Conservation (phyloP, 2,888 invertebrate genomes). For the Brachycybe producta region DNA sequence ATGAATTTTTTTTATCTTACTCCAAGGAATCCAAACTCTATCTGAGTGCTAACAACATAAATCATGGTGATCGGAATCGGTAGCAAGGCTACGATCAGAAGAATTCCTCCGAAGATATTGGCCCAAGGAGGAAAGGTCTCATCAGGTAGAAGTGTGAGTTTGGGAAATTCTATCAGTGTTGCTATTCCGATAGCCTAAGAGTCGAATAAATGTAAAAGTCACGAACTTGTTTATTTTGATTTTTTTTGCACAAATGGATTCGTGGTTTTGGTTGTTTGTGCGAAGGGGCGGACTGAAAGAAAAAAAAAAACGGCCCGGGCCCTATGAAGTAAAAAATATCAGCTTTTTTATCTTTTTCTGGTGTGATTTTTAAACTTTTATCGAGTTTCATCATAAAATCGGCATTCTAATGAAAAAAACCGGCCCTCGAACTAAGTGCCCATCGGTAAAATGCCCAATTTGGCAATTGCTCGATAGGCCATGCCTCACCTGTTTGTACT, state of each 20-base stretch:
- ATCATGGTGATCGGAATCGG: neutral
- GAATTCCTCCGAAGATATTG: neutral
- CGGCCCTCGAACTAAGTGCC: no score
- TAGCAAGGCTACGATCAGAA: neutral
- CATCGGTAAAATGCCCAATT: no score
- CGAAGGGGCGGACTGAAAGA: no score
- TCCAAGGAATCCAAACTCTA: conserved; percentile 6
- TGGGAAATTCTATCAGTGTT: neutral
- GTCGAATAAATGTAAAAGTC: neutral
- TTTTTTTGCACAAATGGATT: neutral
- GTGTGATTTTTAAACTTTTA: no score
- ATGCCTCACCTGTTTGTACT: no score
- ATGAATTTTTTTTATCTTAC: conserved; percentile 1
- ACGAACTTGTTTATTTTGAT: neutral
- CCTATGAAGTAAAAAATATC: no score
- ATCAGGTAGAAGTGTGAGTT: conserved; percentile 2
- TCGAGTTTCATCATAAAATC: no score
- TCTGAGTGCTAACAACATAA: neutral
- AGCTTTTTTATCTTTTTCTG: no score
- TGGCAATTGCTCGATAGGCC: no score
- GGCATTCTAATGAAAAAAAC: no score
- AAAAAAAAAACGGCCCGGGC: no score
- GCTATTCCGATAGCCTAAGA: conserved; percentile 1
- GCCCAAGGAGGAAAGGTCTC: neutral
- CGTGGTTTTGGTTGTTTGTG: no score